These are phyloP conservation scores for Hydropotes inermis DNA, from an alignment of 2,113 vertebrate species.

Conservation along the genomic window DNA sequence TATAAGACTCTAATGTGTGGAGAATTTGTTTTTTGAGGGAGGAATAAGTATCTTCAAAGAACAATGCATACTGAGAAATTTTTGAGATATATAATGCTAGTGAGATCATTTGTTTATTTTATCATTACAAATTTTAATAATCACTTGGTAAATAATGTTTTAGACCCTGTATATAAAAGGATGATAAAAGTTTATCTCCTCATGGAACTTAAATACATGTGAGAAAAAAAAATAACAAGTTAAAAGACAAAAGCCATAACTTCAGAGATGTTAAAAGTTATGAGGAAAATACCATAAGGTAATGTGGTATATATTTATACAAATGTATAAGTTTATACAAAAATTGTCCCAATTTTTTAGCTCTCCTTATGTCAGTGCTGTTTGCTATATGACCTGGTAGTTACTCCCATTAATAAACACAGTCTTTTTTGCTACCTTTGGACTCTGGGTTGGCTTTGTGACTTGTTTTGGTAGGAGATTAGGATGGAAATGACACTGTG, in stretches of 20 bases:
- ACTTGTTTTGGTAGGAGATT: neutral
- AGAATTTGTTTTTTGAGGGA: neutral
- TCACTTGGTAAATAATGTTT: neutral
- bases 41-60: neutral
- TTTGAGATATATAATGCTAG: neutral
- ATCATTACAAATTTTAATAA: neutral
- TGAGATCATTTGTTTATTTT: neutral
- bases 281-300: neutral
- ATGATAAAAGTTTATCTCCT: neutral
- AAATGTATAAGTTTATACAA: neutral
- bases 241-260: neutral
- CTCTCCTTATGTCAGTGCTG: accelerated
- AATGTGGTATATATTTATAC: neutral
- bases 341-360: neutral
- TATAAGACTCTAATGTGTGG: neutral
- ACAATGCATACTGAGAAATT: neutral
- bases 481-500: neutral
- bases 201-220: neutral
- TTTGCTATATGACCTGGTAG: neutral
- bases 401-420: neutral
- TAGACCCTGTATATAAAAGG: neutral
- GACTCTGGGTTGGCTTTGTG: neutral
- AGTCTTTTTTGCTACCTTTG: neutral
- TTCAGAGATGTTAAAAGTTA: neutral
- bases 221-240: neutral